Base-by-base conservation (phyloP, 1,140 invertebrate genomes). In the Daktulosphaira vitifoliae region DNA sequence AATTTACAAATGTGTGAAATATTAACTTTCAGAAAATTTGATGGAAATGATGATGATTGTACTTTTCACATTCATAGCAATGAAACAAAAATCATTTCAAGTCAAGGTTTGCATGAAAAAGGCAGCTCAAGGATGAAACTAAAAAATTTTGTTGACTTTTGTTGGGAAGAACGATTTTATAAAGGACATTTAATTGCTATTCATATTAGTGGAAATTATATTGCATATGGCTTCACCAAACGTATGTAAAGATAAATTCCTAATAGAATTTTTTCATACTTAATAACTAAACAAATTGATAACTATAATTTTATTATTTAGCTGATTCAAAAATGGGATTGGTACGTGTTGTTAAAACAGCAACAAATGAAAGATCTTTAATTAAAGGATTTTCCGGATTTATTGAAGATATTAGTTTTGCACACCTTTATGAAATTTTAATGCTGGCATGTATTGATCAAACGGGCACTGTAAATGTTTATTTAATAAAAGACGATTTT, bases 181-280 rank as follows among this genome's bases (percentile, higher is more conserved):
- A 80, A 82, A 8, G 92, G 92, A 1, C 88, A 91, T 71, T 75
- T 96, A 22, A 80, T 96, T n/a, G 89, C 91, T 38, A 84, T 91
- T 50, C 92, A 96, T 76, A 83, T 86, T 67, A 84, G 83, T 73
- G 87, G 88, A 68, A 86, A 87, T 71, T 90, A 88, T 74, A 77
- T 94, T 69, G 92, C 92, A 0, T 97, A 95, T 79, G 88, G 84
- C 50, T 84, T 96, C 56, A 92, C 88, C 84, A 86, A 89, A 92
- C 77, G 42, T 59, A 68, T 33, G 33, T 23, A 22, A 8, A 20
- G 23, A 16, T 26, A 26, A 4, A 15, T 33, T 46, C 8, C 50
- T n/a, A 33, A 9, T 18, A 13, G 46, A 11, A 33, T 23, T n/a
- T n/a, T n/a, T n/a, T n/a, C n/a, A 11, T 33, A 33, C 29, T 33